Evolutionary conservation across 2,797 vertebrate genomes (phyloP).

Genomic region (Peromyscus melanophrys): DNA sequence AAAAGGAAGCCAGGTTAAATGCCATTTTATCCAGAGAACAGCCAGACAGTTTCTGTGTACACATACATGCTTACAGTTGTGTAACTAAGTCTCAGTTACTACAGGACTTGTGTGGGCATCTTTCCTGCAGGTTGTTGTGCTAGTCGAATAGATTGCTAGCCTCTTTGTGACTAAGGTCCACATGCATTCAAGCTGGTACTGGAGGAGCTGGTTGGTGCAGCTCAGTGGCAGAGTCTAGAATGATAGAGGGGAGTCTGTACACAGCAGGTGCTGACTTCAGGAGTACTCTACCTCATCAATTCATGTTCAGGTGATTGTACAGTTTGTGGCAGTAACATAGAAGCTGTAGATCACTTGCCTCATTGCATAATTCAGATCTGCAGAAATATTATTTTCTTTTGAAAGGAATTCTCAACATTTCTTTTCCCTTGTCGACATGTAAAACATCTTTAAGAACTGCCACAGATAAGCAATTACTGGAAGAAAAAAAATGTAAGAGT

Average conservation of each 20-base stretch:
- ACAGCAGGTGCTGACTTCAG: conserved; percentile 61
- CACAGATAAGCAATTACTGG: conserved; percentile 43
- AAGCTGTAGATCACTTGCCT: conserved; percentile 74
- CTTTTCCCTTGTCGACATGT: not conserved
- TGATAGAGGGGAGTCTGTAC: conserved; percentile 59
- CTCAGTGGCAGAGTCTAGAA: conserved; percentile 61
- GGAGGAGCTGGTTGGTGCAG: not conserved
- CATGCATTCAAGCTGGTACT: not conserved
- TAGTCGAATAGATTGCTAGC: conserved; percentile 61
- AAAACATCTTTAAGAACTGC: conserved; percentile 55
- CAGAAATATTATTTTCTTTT: conserved; percentile 78
- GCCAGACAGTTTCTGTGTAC: conserved; percentile 64
- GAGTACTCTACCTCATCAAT: conserved; percentile 73
- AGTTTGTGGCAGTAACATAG: conserved; percentile 68
- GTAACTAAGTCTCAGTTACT: conserved; percentile 73
- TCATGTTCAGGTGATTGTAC: not conserved
- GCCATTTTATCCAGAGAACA: not conserved
- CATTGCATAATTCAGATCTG: conserved; percentile 80
- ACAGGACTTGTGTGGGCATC: conserved; percentile 62
- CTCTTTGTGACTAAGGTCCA: conserved; percentile 67
- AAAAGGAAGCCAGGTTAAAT: not conserved
- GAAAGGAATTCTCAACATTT: conserved; percentile 79
- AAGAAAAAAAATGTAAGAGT: not conserved
- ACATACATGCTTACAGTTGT: conserved; percentile 37
- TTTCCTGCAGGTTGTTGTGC: conserved; percentile 66